Percentiles rank a stretch among this genome's conserved stretches.
phyloP scores from a whole-genome alignment of 2,797 vertebrate genomes.

The Hydrocynus forskahlii region DNA sequence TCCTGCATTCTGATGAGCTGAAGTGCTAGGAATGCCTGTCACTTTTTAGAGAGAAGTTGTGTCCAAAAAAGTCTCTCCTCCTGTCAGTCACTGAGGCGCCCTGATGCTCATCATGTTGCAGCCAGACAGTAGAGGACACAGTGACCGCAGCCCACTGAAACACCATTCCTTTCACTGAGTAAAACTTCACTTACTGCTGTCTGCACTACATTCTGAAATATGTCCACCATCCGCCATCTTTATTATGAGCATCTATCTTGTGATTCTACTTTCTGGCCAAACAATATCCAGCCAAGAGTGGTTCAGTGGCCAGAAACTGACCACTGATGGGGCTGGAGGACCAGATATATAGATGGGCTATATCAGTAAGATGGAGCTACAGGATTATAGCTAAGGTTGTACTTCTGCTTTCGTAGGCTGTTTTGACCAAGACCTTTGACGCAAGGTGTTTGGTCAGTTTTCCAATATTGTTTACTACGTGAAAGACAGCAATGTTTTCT shows the following conservation, averaged over 20 bases:
- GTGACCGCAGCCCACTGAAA: background rate
- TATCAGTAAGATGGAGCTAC: too few relatives aligned
- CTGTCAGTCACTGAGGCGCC: constrained; percentile 4
- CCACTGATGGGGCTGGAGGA: background rate
- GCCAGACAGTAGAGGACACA: background rate
- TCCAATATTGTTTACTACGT: too few relatives aligned
- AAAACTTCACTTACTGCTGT: background rate
- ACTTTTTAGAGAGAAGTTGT: background rate
- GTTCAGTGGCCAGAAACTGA: background rate
- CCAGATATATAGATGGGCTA: background rate
- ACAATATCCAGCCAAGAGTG: background rate
- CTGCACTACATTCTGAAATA: background rate
- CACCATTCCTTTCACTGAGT: background rate
- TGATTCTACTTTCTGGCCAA: background rate
- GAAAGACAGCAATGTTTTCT: too few relatives aligned
- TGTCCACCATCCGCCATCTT: background rate
- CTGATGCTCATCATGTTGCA: background rate
- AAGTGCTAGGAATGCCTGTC: constrained; percentile 3
- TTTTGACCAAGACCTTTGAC: too few relatives aligned
- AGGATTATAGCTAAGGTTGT: too few relatives aligned
- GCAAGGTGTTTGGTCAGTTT: too few relatives aligned
- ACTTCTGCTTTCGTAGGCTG: too few relatives aligned
- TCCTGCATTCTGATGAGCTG: background rate
- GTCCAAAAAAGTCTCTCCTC: constrained; percentile 9
- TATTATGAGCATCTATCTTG: background rate